Percentiles rank a stretch among this genome's conserved stretches.
Evolutionary conservation across 1,140 invertebrate genomes (phyloP).

Genomic region (Pseudachorutes palmiensis): DNA sequence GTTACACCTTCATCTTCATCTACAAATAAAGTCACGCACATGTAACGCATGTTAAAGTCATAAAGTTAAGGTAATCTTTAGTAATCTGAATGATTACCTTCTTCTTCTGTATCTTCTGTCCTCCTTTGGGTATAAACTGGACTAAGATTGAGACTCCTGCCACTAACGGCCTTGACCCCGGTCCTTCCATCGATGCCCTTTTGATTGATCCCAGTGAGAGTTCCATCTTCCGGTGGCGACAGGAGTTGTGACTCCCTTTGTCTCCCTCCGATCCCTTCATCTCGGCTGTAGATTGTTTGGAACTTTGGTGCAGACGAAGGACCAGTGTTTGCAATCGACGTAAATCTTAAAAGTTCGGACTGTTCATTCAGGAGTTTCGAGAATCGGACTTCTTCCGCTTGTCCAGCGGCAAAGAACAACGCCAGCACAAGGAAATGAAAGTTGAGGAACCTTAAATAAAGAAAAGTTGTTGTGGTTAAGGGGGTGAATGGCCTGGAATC

Average conservation of each 20-base stretch:
- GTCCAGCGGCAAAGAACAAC: too few species aligned
- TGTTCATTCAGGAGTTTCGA: conserved; percentile 33
- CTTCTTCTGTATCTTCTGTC: too few species aligned
- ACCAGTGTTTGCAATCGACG: conserved; percentile 33
- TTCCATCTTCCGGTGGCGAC: conserved; percentile 16
- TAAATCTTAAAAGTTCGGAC: conserved; percentile 30
- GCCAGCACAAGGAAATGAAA: too few species aligned
- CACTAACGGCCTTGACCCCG: conserved; percentile 25
- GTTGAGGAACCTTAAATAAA: too few species aligned
- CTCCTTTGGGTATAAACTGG: conserved; percentile 21
- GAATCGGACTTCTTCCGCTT: conserved; percentile 20
- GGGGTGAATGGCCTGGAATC: too few species aligned
- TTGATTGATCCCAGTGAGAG: conserved; percentile 27
- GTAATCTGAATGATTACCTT: not conserved
- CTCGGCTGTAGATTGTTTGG: conserved; percentile 8
- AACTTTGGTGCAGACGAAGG: not conserved
- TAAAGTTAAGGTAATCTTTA: conserved; percentile 1
- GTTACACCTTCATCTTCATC: not conserved
- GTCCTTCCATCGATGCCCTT: conserved; percentile 21
- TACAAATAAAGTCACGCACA: conserved; percentile 8
- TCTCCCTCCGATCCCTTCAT: not conserved
- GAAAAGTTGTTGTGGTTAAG: too few species aligned
- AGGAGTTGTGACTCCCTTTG: conserved; percentile 1
- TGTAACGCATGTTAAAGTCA: not conserved
- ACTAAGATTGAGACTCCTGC: conserved; percentile 32